Base-by-base conservation (phyloP, 2,113 vertebrate genomes). In the Emberiza fucata region DNA sequence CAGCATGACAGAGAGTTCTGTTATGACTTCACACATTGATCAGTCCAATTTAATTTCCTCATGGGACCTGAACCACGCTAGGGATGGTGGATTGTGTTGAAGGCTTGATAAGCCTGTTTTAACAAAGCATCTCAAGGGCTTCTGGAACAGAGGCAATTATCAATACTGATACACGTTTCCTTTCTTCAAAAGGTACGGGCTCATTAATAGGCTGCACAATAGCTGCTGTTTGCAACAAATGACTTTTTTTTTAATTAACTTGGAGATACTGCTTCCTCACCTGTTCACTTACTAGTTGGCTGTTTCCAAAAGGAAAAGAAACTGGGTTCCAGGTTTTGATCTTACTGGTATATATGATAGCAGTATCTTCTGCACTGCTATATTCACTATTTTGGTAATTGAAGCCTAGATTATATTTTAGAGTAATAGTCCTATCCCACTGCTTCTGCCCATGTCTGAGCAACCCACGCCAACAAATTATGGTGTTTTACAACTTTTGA, bases 91-190 rank as follows among this genome's bases (percentile, higher is more conserved):
- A 88, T 89, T 92, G 83, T 68, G 51, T 31, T 77, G 76, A 93
- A 83, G 68, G 79, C 48, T 77, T 72, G 79, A 87, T 94, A 84
- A 93, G 42, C 81, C 47, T 56, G 3, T 85, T 95, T 80, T 93
- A 94, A 86, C 89, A 81, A 83, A 94, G 70, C 48, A 92, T 81
- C 78, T 91, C 65, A 75, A 89, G 78, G 65, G 59, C 90, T 96
- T 79, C 50, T 94, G 64, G 40, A 92, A 40, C 21, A 86, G 44
- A 81, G 60, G 7, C 66, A 93, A 61, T 94, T 95, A 90, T 80
- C 89, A 86, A 71, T 89, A 82, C 66, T 81, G 50, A 83, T 68
- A 28, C 47, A 47, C 63, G 51, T 92, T 96, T 81, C 69, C n/a
- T 86, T 91, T 92, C 48, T 83, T 90, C 75, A 45, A 29, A 80